phyloP scores from a whole-genome alignment of 2,888 invertebrate species.

The Hypolimnas misippus region DNA sequence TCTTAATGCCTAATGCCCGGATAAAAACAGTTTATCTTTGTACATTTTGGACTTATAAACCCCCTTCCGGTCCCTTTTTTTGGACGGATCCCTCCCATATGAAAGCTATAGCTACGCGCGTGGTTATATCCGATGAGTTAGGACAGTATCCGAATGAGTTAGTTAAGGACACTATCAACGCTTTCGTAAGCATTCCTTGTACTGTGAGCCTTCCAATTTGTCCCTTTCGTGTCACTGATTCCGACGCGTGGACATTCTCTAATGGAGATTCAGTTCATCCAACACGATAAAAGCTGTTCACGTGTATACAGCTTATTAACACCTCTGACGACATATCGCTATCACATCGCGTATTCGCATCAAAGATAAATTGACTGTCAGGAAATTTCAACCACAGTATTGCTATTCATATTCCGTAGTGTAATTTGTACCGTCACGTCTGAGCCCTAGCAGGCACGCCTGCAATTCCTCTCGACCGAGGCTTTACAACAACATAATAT shows the following conservation, averaged over 20 bases:
- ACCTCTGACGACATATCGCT: slow-evolving; percentile 16
- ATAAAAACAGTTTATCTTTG: too few species aligned
- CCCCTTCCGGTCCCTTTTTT: too few species aligned
- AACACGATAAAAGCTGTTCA: slow-evolving; percentile 19
- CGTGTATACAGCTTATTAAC: slow-evolving; percentile 13
- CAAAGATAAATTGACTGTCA: slow-evolving; percentile 47
- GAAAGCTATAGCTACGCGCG: too few species aligned
- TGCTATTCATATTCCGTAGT: slow-evolving; percentile 38
- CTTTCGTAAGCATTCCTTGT: slow-evolving; percentile 60
- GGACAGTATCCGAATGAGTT: too few species aligned
- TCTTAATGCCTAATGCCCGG: too few species aligned
- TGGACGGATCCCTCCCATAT: too few species aligned
- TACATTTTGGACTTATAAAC: too few species aligned
- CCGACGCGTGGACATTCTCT: slow-evolving; percentile 50
- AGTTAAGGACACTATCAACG: not conserved
- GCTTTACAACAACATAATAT: slow-evolving; percentile 45
- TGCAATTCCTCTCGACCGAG: slow-evolving; percentile 47
- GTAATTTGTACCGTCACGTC: slow-evolving; percentile 40
- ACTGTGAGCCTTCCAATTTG: slow-evolving; percentile 69
- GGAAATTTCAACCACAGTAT: slow-evolving; percentile 32
- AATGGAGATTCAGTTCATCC: slow-evolving; percentile 44
- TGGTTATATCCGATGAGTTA: too few species aligned
- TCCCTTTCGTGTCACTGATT: slow-evolving; percentile 72
- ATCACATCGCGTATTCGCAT: slow-evolving; percentile 30
- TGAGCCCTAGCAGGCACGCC: slow-evolving; percentile 46